phyloP scores from a whole-genome alignment of 2,113 vertebrate genomes.

The Lycaon pictus region DNA sequence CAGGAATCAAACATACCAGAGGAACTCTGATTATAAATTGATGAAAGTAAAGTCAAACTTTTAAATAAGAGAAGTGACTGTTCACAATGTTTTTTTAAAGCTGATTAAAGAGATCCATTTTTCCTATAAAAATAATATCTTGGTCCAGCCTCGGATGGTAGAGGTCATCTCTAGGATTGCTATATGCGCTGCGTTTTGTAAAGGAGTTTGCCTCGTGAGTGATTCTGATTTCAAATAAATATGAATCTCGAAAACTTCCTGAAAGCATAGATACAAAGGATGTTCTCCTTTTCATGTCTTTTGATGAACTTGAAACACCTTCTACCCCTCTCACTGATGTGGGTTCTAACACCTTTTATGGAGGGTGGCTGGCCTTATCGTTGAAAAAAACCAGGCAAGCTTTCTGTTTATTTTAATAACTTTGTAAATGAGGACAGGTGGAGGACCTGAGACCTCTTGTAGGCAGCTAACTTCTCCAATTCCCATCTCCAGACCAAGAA shows the following conservation, averaged over 20 bases:
- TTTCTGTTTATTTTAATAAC: background rate
- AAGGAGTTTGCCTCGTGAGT: constrained; percentile 51
- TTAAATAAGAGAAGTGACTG: constrained; percentile 89
- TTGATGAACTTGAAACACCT: constrained; percentile 48
- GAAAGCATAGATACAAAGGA: background rate
- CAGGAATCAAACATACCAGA: constrained; percentile 93
- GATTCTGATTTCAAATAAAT: constrained; percentile 49
- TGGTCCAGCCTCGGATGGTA: constrained; percentile 74
- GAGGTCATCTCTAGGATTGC: constrained; percentile 77
- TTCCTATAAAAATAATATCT: constrained; percentile 76
- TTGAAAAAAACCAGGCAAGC: background rate
- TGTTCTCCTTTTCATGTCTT: background rate
- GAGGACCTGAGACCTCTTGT: background rate
- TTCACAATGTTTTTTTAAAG: constrained; percentile 88
- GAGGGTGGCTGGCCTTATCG: accelerated
- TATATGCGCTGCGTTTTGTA: background rate
- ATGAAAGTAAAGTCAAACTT: constrained; percentile 93
- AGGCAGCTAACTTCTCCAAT: background rate
- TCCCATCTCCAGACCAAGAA: background rate
- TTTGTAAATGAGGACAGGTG: background rate
- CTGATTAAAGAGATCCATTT: constrained; percentile 87
- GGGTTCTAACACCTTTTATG: background rate
- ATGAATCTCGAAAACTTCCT: background rate
- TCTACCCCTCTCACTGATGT: background rate
- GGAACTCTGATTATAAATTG: constrained; percentile 92